Evolutionary conservation across 2,888 invertebrate genomes (phyloP).

Genomic region (Pristionchus mayeri): DNA sequence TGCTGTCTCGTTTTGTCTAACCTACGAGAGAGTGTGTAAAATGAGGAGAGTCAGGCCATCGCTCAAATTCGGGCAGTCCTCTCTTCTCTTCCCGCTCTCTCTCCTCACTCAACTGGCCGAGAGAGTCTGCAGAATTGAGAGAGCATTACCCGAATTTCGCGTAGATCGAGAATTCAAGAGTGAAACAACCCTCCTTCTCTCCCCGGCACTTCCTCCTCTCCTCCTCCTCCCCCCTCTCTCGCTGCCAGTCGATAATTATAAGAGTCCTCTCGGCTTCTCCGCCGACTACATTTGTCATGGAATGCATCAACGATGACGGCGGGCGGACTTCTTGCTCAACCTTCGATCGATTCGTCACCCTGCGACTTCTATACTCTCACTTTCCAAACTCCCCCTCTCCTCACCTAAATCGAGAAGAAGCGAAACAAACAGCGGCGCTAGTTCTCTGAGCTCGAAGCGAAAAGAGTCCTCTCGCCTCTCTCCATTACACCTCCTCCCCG

Average conservation of each 20-base stretch:
- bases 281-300: too few relatives aligned
- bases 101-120: not conserved
- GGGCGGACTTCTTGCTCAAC: not conserved
- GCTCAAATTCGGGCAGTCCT: too few relatives aligned
- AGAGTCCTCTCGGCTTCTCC: too few relatives aligned
- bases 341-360: not conserved
- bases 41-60: too few relatives aligned
- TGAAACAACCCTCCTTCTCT: not conserved
- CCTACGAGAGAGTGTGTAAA: too few relatives aligned
- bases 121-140: too few relatives aligned
- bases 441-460: not conserved
- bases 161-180: not conserved
- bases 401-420: not conserved
- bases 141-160: too few relatives aligned
- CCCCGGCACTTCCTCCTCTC: not conserved
- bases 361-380: constrained; percentile 9
- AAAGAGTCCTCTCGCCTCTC: not conserved
- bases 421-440: not conserved
- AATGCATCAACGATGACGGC: too few relatives aligned
- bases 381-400: not conserved
- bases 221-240: not conserved
- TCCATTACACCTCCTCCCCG: not conserved
- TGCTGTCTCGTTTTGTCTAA: not conserved
- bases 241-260: too few relatives aligned
- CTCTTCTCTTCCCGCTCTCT: not conserved